Evolutionary conservation across 2,113 vertebrate genomes (phyloP), one percentile per base, ranked within the genome.

Genomic region (Irena cyanogastra): DNA sequence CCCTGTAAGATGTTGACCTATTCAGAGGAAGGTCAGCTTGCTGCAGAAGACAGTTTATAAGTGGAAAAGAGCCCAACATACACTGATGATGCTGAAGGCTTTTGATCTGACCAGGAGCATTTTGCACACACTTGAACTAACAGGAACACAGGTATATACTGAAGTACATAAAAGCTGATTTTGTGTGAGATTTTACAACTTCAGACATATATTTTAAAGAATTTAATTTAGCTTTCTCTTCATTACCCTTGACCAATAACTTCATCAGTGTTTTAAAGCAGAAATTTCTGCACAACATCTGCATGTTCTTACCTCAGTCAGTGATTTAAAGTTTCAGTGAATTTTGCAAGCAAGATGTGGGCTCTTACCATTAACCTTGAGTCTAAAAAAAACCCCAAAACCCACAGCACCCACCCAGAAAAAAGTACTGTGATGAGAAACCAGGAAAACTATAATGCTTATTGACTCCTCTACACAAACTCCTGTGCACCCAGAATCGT

Each of bases 1-100:
- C 79, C 94, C 91, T 84, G 41, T 16, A 23, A 91, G 78, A 70
- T 50, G 63, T 9, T 95, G 94, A 96, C 83, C 93, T 96, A 86
- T 83, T 96, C 95, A 94, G 69, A 85, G 59, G 94, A 96, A 97
- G 94, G 97, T 97, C 94, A 95, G 41, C 30, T 31, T 90, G 57
- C 78, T 89, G 84, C 13, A 95, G 79, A 90, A 95, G 71, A 66
- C 70, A 90, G 77, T 79, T 94, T 78, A 33, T 74, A 65, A 95
- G 75, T 9, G 6, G 77, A 74, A 93, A 94, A 94, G 68, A 86
- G 61, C 60, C 45, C 66, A 81, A 23, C 52, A 31, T 10, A 54
- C 3, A 54, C 42, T 69, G 77, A 47, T 45, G 56, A 47, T 45
- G 56, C 26, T 91, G 63, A 75, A 83, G 0, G 9, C 20, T 97